phyloP scores from a whole-genome alignment of 2,113 vertebrate genomes.

The Melanocharis versteri region DNA sequence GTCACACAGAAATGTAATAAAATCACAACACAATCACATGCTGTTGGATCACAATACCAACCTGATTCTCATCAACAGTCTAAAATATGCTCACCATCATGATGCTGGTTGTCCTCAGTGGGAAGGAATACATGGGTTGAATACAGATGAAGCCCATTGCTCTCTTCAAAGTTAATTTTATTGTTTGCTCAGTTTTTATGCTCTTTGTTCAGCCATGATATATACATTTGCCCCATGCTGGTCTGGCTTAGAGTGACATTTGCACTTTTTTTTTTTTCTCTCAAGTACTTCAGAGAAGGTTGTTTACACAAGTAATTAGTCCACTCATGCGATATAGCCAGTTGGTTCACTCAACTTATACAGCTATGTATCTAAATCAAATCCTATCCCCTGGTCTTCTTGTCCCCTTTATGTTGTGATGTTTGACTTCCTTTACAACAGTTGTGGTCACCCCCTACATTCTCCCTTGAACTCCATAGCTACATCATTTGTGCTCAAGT shows the following conservation, averaged over 20 bases:
- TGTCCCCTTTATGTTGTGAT: background rate
- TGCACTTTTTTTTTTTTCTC: background rate
- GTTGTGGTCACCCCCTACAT: background rate
- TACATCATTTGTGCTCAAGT: background rate
- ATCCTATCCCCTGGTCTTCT: background rate
- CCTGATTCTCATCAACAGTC: background rate
- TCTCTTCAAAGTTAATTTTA: background rate
- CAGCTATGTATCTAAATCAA: background rate
- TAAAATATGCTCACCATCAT: background rate
- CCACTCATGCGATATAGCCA: background rate
- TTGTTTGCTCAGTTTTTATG: background rate
- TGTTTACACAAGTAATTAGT: background rate
- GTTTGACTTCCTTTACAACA: background rate
- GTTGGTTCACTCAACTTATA: background rate
- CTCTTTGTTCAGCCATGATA: background rate
- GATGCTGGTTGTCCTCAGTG: background rate
- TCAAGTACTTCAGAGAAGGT: background rate
- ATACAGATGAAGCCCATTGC: background rate
- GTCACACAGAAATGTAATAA: background rate
- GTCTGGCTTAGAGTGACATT: background rate
- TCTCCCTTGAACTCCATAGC: background rate
- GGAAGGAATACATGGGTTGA: background rate
- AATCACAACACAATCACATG: background rate
- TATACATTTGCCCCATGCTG: background rate
- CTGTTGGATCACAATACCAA: background rate